Evolutionary conservation across 2,797 vertebrate genomes (phyloP).

Genomic region (Fringilla coelebs): DNA sequence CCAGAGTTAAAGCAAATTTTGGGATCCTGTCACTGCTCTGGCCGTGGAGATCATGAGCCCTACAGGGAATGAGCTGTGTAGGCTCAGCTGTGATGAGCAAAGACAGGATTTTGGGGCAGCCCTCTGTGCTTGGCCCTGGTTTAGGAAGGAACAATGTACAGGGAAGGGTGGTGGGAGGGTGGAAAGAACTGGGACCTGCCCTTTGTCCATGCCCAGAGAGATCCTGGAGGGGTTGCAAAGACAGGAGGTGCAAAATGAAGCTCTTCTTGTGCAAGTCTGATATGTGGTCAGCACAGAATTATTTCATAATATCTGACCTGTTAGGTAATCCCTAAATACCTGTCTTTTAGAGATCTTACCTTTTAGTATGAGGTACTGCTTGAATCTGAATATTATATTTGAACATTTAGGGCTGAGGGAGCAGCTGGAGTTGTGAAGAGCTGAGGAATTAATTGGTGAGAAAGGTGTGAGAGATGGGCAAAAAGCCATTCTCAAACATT

Average conservation of each 20-base stretch:
- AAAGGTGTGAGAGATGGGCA: not conserved
- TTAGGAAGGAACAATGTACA: not conserved
- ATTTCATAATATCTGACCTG: not conserved
- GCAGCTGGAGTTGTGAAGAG: not conserved
- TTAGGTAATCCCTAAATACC: not conserved
- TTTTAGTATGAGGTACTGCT: not conserved
- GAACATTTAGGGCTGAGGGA: not conserved
- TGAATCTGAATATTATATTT: not conserved
- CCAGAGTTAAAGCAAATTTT: not conserved
- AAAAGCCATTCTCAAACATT: not conserved
- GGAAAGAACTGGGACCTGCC: not conserved
- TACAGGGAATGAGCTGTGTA: not conserved
- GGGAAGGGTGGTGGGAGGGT: fast-evolving
- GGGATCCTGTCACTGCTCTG: not conserved
- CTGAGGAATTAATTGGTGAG: not conserved
- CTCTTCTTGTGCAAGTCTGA: not conserved
- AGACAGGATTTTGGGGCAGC: not conserved
- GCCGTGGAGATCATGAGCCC: fast-evolving
- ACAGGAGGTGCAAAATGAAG: not conserved
- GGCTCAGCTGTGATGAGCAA: not conserved
- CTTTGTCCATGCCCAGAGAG: not conserved
- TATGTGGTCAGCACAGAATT: not conserved
- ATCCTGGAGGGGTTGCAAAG: not conserved
- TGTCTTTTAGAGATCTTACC: not conserved
- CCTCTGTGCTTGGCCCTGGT: not conserved